Evolutionary conservation across 2,113 vertebrate genomes (phyloP).

Genomic region (Cinclus cinclus): DNA sequence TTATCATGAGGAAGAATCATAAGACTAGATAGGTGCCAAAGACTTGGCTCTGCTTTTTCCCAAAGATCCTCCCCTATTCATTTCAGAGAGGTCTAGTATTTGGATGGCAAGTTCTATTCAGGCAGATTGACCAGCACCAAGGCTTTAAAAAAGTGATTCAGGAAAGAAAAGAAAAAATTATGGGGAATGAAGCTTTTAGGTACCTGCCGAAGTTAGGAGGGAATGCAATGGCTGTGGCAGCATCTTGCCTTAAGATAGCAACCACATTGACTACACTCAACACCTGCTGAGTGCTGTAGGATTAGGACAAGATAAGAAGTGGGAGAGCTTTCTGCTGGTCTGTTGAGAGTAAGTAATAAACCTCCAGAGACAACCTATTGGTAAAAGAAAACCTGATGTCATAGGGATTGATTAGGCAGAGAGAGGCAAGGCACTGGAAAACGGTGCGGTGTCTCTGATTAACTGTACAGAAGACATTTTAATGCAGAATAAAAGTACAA

Average conservation of each 20-base stretch:
- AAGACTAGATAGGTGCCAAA: not conserved
- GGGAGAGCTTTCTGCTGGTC: not conserved
- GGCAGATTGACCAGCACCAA: not conserved
- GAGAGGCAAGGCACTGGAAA: not conserved
- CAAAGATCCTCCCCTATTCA: not conserved
- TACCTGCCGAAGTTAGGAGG: not conserved
- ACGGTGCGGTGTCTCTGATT: not conserved
- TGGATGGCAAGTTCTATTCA: fast-evolving
- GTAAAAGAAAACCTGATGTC: not conserved
- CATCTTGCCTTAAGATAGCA: not conserved
- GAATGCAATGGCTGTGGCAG: not conserved
- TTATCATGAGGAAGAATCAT: not conserved
- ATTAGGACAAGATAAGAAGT: not conserved
- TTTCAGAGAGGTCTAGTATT: not conserved
- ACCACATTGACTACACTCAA: not conserved
- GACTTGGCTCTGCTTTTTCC: not conserved
- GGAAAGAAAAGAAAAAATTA: not conserved
- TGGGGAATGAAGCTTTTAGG: not conserved
- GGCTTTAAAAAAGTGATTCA: not conserved
- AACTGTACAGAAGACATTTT: not conserved
- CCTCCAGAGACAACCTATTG: not conserved
- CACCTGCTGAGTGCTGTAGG: not conserved
- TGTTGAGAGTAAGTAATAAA: not conserved
- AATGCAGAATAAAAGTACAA: not conserved
- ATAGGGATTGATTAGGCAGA: not conserved